These are phyloP conservation scores for Alsophila aescularia DNA, from an alignment of 2,888 invertebrate species.

Conservation along the genomic window DNA sequence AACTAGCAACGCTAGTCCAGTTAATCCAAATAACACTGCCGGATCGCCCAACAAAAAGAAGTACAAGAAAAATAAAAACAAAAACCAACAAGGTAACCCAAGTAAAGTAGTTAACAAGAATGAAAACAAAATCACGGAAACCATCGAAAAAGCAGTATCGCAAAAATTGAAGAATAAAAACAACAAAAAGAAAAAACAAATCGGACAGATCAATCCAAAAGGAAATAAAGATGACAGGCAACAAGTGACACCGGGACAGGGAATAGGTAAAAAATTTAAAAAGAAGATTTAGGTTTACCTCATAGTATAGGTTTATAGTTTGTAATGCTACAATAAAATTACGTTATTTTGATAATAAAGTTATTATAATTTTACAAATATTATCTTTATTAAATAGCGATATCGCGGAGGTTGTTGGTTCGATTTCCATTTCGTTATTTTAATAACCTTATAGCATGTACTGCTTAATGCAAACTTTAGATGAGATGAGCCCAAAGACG, in stretches of 20 bases:
- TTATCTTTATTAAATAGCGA: not conserved
- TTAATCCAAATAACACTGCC: constrained; percentile 13
- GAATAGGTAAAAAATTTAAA: constrained; percentile 50
- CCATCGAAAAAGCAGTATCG: constrained; percentile 56
- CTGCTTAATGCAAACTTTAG: no score
- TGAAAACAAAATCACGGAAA: constrained; percentile 56
- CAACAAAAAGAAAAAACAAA: constrained; percentile 68
- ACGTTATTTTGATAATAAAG: constrained; percentile 43
- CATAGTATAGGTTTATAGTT: constrained; percentile 25
- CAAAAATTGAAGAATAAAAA: constrained; percentile 67
- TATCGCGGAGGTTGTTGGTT: no score
- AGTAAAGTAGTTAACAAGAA: constrained; percentile 35
- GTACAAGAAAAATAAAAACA: constrained; percentile 50
- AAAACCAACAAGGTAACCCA: constrained; percentile 22
- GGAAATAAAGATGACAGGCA: constrained; percentile 21
- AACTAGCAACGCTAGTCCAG: constrained; percentile 8
- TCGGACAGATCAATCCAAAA: constrained; percentile 62
- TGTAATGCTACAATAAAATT: constrained; percentile 11
- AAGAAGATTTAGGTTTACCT: constrained; percentile 44
- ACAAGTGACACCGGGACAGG: constrained; percentile 38
- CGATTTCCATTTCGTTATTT: no score
- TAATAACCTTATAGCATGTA: no score
- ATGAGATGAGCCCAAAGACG: no score
- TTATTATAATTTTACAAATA: constrained; percentile 18
- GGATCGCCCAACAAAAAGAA: constrained; percentile 49